A percentile compares a stretch with the other conserved stretches of the same genome.
Conservation (phyloP, 2,113 vertebrate genomes). For the Callipepla squamata region DNA sequence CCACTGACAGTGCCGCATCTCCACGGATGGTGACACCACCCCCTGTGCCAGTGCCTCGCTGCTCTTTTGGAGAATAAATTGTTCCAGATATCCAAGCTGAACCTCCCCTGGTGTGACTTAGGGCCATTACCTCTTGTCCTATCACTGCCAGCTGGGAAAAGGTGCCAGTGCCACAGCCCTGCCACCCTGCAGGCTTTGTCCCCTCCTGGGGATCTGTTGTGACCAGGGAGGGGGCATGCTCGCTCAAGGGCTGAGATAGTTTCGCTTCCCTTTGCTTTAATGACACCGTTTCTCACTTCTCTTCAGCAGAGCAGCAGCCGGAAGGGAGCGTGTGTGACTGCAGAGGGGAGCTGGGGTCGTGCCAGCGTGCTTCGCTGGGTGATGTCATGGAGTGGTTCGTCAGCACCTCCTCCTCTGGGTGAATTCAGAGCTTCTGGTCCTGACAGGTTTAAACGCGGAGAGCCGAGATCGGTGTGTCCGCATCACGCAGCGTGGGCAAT, state of each 20-base stretch:
- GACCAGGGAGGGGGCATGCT: not conserved
- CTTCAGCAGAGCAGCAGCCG: not conserved
- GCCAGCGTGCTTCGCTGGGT: not conserved
- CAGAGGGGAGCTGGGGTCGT: not conserved
- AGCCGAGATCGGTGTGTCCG: not conserved
- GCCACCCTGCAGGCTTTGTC: not conserved
- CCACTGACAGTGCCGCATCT: too few species aligned
- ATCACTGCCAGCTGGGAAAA: too few species aligned
- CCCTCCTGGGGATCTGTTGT: not conserved
- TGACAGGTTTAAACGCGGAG: not conserved
- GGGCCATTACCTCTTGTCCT: too few species aligned
- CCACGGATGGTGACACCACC: too few species aligned
- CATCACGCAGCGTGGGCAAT: not conserved
- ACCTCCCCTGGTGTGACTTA: too few species aligned
- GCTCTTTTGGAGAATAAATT: too few species aligned
- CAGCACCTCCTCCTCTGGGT: not conserved
- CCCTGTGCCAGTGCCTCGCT: too few species aligned
- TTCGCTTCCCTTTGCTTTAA: slow-evolving; percentile 18
- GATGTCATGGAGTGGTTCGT: not conserved
- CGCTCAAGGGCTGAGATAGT: not conserved
- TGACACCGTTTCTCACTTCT: slow-evolving; percentile 50
- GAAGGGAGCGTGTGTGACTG: not conserved
- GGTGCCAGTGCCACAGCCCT: rapidly evolving
- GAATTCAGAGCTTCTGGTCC: not conserved
- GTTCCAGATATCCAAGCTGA: too few species aligned